Evolutionary conservation across 2,113 vertebrate species (phyloP), one percentile per base, ranked within the genome.

Genomic region (Barnardius zonarius): DNA sequence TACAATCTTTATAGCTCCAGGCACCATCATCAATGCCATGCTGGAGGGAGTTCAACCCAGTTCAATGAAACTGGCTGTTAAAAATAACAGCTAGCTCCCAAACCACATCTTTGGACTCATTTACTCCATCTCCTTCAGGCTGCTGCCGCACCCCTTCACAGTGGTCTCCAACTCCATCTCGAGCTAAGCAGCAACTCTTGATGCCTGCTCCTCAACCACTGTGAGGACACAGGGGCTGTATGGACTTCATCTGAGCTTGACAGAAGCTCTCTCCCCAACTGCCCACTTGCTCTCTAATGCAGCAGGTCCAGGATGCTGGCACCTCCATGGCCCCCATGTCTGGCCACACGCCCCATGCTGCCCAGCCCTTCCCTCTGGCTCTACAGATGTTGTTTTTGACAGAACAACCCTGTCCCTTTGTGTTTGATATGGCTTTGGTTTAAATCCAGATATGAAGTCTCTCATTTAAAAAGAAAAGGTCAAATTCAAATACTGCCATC

Each of bases 21-120:
- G 96, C 92, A 91, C 46, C 63, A 57, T 88, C 96, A 95, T 69
- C 94, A 96, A 84, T 92, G 89, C 74, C 72, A 57, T 79, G 86
- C 87, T 95, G 93, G 70, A 94, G 66, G 77, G 84, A 96, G 74
- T 95, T 91, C 94, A 97, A 90, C n/a, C 61, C 86, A 93, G 91
- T 83, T 92, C 89, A 93, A 87, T 48, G 18, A 93, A 95, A 95
- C 49, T 4, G 19, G 52, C 84, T 91, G 86, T 64, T 92, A 86
- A 92, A 95, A 95, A 72, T 81, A 79, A 82, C 51, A 92, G 57
- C 86, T 69, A 84, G 27, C 44, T 94, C 89, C 66, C 86, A 92
- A 95, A 95, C 74, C 93, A 64, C 94, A 79, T 86, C 62, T 84
- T 86, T 68, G 66, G 74, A 91, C 48, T 79, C 62, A 48, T 68